Percentiles rank a stretch among this genome's conserved stretches.
These are phyloP conservation scores for Acanthisitta chloris DNA, from an alignment of 2,113 vertebrate species.

Conservation along the genomic window DNA sequence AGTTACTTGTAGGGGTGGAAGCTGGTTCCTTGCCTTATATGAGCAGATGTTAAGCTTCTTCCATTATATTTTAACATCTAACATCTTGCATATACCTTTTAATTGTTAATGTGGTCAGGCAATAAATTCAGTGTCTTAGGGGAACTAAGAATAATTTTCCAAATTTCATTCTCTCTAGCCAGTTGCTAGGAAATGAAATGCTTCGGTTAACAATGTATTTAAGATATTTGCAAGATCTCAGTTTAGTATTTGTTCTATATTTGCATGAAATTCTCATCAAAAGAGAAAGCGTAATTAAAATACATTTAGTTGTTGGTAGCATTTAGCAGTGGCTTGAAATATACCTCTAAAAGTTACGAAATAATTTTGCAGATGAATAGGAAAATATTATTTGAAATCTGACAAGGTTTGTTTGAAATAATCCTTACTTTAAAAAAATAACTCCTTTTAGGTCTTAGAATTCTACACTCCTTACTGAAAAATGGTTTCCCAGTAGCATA, in stretches of 20 bases:
- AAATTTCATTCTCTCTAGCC: constrained; percentile 21
- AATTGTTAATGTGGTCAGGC: constrained; percentile 54
- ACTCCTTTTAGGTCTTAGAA: constrained; percentile 57
- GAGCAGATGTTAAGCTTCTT: constrained; percentile 33
- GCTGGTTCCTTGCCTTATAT: neutral
- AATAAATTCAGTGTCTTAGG: constrained; percentile 40
- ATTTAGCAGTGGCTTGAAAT: constrained; percentile 51
- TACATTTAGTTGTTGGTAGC: neutral
- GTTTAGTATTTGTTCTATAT: constrained; percentile 18
- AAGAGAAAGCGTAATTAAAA: constrained; percentile 11
- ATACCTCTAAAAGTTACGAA: constrained; percentile 28
- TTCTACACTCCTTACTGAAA: constrained; percentile 67
- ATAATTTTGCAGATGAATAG: constrained; percentile 56
- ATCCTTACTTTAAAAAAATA: constrained; percentile 74
- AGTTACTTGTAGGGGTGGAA: constrained; percentile 12
- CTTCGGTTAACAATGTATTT: neutral
- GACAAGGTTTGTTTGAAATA: constrained; percentile 77
- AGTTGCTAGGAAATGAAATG: constrained; percentile 35
- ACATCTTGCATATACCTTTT: constrained; percentile 47
- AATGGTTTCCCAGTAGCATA: constrained; percentile 76
- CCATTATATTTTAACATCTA: constrained; percentile 14
- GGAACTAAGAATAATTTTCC: constrained; percentile 47
- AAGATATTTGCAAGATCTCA: neutral
- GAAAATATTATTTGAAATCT: constrained; percentile 59
- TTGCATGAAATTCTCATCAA: constrained; percentile 26